Conservation (phyloP, 2,113 vertebrate species). For the Peromyscus maniculatus region DNA sequence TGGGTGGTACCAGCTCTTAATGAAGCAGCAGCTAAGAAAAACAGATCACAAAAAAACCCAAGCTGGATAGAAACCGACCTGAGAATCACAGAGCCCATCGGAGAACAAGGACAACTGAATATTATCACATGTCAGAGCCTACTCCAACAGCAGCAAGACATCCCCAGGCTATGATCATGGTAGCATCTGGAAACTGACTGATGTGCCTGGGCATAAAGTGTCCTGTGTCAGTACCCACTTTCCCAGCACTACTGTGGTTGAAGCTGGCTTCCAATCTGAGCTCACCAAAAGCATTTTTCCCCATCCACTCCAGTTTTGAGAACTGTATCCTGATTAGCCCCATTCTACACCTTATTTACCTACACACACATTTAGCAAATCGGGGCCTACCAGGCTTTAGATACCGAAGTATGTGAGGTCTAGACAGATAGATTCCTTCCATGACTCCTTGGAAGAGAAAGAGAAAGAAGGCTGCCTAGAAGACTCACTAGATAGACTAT, state of each 20-base stretch:
- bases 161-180: not conserved
- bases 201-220: not conserved
- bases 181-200: not conserved
- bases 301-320: not conserved
- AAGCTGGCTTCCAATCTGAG: not conserved
- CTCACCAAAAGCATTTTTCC: not conserved
- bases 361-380: not conserved
- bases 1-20: not conserved
- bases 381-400: not conserved
- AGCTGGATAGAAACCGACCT: not conserved
- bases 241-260: not conserved
- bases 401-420: not conserved
- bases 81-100: not conserved
- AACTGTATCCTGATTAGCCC: not conserved
- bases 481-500: not conserved
- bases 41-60: not conserved
- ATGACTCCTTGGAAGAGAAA: not conserved
- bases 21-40: not conserved
- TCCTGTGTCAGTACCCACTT: no score
- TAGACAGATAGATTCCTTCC: not conserved
- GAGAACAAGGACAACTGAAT: not conserved
- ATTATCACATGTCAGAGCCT: not conserved
- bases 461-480: not conserved
- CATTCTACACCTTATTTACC: not conserved
- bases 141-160: not conserved